A percentile compares a stretch with the other conserved stretches of the same genome.
Evolutionary conservation across 2,888 invertebrate genomes (phyloP).

Genomic region (Tachina lurida): DNA sequence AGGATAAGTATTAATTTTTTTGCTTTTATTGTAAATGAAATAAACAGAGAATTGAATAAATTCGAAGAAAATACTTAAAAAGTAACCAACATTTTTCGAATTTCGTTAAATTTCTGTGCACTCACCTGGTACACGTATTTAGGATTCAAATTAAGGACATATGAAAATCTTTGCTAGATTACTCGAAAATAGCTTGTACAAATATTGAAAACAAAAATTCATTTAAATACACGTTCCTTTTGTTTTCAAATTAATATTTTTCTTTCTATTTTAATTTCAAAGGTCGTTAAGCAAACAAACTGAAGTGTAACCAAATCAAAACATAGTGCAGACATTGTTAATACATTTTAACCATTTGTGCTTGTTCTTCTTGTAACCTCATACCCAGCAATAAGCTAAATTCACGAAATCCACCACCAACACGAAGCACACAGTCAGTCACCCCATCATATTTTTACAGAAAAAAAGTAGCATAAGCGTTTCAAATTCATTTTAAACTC

Average conservation of each 20-base stretch:
- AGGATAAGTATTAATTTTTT: no score
- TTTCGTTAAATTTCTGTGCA: no score
- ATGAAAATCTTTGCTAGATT: not conserved
- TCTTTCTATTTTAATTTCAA: slow-evolving; percentile 78
- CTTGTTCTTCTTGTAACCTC: slow-evolving; percentile 24
- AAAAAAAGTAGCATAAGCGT: not conserved
- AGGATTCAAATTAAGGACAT: not conserved
- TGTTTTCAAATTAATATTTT: not conserved
- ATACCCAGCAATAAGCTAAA: not conserved
- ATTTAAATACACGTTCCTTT: not conserved
- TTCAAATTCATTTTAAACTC: slow-evolving; percentile 53
- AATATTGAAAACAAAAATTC: slow-evolving; percentile 14
- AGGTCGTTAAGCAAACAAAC: slow-evolving; percentile 82
- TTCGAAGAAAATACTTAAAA: no score
- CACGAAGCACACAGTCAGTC: not conserved
- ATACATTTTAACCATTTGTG: slow-evolving; percentile 51
- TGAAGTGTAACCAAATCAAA: slow-evolving; percentile 81
- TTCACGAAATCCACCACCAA: slow-evolving; percentile 20
- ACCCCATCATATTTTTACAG: not conserved
- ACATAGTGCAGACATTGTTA: slow-evolving; percentile 49
- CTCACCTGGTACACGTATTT: not conserved
- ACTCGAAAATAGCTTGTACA: slow-evolving; percentile 6
- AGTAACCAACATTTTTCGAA: no score
- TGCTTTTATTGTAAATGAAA: no score
- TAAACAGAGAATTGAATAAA: no score